Evolutionary conservation across 2,888 invertebrate species (phyloP).

Genomic region (Odontothrips loti): DNA sequence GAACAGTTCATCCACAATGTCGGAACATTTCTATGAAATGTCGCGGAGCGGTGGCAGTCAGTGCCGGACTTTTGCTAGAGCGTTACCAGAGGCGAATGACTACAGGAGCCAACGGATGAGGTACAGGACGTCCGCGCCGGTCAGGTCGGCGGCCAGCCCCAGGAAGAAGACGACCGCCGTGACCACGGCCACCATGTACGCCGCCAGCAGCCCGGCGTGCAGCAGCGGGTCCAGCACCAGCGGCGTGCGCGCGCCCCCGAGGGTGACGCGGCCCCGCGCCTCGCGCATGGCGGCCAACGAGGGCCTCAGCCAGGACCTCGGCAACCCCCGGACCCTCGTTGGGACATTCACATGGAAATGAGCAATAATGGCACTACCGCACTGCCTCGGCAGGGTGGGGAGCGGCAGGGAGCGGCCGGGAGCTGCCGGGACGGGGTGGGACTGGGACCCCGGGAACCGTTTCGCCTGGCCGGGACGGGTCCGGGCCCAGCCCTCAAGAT

Average conservation of each 20-base stretch:
- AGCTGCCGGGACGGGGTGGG: too few species aligned
- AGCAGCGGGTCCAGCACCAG: background rate
- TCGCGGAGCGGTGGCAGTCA: too few species aligned
- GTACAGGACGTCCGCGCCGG: background rate
- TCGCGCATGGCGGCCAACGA: background rate
- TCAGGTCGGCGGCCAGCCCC: background rate
- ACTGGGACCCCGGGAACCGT: too few species aligned
- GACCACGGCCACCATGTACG: background rate
- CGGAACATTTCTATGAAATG: too few species aligned
- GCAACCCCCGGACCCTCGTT: background rate
- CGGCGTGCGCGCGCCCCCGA: background rate
- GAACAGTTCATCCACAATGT: too few species aligned
- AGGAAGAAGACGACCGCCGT: background rate
- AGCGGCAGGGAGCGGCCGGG: too few species aligned
- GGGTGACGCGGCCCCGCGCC: background rate
- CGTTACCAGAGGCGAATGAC: too few species aligned
- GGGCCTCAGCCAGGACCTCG: background rate
- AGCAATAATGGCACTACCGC: constrained; percentile 1
- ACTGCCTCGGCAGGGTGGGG: too few species aligned
- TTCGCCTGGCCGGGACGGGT: too few species aligned
- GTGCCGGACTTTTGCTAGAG: too few species aligned
- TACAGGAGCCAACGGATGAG: background rate
- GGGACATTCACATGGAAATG: background rate
- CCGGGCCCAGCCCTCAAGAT: too few species aligned
- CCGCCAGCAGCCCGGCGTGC: background rate